phyloP scores from a whole-genome alignment of 2,797 vertebrate species.

The Epinephelus coioides region DNA sequence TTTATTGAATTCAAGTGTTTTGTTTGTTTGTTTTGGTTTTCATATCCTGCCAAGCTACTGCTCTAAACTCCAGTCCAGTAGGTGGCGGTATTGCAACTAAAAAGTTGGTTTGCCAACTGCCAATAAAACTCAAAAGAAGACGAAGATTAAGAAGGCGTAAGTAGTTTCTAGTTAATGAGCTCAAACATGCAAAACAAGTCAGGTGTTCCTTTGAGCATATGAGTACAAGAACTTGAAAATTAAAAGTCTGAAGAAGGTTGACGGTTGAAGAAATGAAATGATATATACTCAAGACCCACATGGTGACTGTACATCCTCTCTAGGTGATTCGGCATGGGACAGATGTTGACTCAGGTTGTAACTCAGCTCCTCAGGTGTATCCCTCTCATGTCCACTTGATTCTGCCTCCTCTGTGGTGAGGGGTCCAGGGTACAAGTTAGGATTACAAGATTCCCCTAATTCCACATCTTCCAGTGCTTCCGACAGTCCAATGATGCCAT shows the following conservation, averaged over 20 bases:
- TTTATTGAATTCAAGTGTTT: too few species aligned
- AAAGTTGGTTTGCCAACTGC: too few species aligned
- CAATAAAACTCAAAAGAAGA: too few species aligned
- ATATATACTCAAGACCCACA: conserved; percentile 58
- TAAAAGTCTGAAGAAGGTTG: background rate
- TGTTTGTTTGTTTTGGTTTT: too few species aligned
- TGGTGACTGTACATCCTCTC: conserved; percentile 47
- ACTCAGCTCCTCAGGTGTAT: conserved; percentile 50
- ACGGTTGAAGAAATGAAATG: background rate
- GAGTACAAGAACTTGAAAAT: background rate
- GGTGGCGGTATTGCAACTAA: too few species aligned
- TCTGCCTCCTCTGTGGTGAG: conserved; percentile 18
- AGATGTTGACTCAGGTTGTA: conserved; percentile 7
- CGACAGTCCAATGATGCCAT: conserved; percentile 85
- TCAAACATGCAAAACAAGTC: background rate
- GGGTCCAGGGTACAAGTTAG: background rate
- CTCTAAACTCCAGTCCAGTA: too few species aligned
- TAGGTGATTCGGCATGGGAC: conserved; percentile 9
- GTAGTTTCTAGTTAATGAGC: background rate
- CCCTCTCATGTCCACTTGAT: conserved; percentile 1
- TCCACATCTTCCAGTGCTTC: conserved; percentile 58
- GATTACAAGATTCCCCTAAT: conserved; percentile 19
- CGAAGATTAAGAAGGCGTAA: background rate
- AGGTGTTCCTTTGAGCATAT: too few species aligned
- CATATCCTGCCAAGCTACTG: too few species aligned